A percentile compares a stretch with the other conserved stretches of the same genome.
Conservation (phyloP, 2,797 vertebrate genomes). For the Meriones psammophilus region DNA sequence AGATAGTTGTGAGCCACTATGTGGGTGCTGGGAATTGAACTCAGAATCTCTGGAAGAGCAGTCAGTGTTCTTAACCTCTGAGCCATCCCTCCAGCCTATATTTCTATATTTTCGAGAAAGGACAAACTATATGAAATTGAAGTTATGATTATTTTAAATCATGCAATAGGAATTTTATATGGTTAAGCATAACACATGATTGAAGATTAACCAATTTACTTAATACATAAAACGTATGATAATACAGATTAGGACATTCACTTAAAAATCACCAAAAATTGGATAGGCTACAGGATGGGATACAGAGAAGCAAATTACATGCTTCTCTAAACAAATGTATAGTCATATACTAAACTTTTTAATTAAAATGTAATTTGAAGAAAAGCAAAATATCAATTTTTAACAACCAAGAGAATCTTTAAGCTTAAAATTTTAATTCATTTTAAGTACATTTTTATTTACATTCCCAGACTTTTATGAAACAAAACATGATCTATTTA, state of each 20-base stretch:
- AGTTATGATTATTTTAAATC: not conserved
- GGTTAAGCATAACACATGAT: not conserved
- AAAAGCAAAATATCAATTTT: not conserved
- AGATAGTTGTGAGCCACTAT: no score
- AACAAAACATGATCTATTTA: not conserved
- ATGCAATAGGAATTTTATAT: slow-evolving; percentile 15
- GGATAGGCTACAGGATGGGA: not conserved
- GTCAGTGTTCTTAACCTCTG: no score
- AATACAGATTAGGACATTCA: not conserved
- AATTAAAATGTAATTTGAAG: not conserved
- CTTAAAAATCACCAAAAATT: slow-evolving; percentile 29
- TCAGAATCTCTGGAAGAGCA: no score
- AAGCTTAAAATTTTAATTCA: not conserved
- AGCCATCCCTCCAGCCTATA: no score
- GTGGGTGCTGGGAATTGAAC: no score
- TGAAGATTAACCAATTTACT: not conserved
- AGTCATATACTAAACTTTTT: not conserved
- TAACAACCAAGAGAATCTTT: slow-evolving; percentile 31
- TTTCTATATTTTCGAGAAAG: not conserved
- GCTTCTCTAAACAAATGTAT: not conserved
- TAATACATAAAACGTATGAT: slow-evolving; percentile 8
- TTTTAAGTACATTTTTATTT: not conserved
- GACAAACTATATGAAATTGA: not conserved
- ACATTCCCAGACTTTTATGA: not conserved
- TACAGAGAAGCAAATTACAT: slow-evolving; percentile 19